These are phyloP conservation scores for Anguilla megastoma DNA, from an alignment of 2,797 vertebrate species.

Conservation along the genomic window DNA sequence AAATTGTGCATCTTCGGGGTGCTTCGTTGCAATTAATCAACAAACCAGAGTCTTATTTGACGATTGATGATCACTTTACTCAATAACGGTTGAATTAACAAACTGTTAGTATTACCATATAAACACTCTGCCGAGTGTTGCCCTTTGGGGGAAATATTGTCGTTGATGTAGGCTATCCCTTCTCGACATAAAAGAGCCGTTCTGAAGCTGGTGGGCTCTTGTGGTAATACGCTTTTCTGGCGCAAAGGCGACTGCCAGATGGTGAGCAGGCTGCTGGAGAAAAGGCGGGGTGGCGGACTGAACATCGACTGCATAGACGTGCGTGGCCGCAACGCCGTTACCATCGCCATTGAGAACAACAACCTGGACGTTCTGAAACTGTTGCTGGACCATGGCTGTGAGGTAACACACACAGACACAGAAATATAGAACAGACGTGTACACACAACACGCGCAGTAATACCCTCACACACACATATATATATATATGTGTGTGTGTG, in stretches of 20 bases:
- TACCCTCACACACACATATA: neutral
- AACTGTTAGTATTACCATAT: conserved; percentile 63
- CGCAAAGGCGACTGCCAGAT: conserved; percentile 95
- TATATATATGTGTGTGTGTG: neutral
- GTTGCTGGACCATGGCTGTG: conserved; percentile 92
- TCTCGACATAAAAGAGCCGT: neutral
- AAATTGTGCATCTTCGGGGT: neutral
- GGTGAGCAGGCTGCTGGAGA: conserved; percentile 96
- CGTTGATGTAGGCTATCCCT: conserved; percentile 43
- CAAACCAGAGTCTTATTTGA: neutral
- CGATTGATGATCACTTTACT: neutral
- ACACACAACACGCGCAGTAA: neutral
- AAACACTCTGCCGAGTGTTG: conserved; percentile 51
- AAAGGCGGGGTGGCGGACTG: conserved; percentile 88
- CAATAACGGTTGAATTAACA: conserved; percentile 10
- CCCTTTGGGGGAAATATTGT: conserved; percentile 65
- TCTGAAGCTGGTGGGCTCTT: neutral
- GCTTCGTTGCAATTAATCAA: neutral
- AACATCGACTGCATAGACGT: conserved; percentile 96
- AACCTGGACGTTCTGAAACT: conserved; percentile 95
- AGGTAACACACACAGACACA: conserved; percentile 70
- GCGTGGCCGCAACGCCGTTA: conserved; percentile 90
- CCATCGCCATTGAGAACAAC: conserved; percentile 94
- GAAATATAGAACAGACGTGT: neutral
- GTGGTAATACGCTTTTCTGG: neutral